phyloP scores from a whole-genome alignment of 2,888 invertebrate species.

The Cephus pulcher region DNA sequence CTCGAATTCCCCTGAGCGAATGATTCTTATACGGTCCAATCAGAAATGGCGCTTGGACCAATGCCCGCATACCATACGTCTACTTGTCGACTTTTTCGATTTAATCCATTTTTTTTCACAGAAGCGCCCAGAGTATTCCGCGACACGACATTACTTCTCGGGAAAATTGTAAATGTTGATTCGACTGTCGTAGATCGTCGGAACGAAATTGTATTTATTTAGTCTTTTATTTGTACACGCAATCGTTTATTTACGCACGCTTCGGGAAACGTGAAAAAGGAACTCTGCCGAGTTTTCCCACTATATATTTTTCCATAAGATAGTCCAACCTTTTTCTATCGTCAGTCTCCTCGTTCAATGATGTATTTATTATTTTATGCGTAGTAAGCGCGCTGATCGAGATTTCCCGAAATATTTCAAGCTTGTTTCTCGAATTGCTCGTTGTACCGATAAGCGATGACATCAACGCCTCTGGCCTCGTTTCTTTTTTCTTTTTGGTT shows the following conservation, averaged over 20 bases:
- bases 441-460: not conserved
- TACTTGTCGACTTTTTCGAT: not conserved
- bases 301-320: too few relatives aligned
- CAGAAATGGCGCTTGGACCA: not conserved
- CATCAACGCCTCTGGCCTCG: not conserved
- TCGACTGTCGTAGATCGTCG: not conserved
- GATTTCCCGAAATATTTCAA: too few relatives aligned
- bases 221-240: not conserved
- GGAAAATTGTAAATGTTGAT: not conserved
- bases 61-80: not conserved
- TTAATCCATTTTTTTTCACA: not conserved
- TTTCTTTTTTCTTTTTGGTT: not conserved
- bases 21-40: not conserved
- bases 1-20: not conserved
- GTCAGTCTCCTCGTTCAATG: not conserved
- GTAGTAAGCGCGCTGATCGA: not conserved
- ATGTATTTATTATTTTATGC: not conserved
- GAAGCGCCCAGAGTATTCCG: not conserved
- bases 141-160: not conserved
- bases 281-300: not conserved
- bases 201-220: not conserved
- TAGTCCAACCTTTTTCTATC: not conserved
- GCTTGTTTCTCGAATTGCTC: too few relatives aligned
- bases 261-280: not conserved
- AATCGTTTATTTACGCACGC: not conserved